These are phyloP conservation scores for Thomomys bottae DNA, from an alignment of 2,113 vertebrate genomes.

Conservation along the genomic window DNA sequence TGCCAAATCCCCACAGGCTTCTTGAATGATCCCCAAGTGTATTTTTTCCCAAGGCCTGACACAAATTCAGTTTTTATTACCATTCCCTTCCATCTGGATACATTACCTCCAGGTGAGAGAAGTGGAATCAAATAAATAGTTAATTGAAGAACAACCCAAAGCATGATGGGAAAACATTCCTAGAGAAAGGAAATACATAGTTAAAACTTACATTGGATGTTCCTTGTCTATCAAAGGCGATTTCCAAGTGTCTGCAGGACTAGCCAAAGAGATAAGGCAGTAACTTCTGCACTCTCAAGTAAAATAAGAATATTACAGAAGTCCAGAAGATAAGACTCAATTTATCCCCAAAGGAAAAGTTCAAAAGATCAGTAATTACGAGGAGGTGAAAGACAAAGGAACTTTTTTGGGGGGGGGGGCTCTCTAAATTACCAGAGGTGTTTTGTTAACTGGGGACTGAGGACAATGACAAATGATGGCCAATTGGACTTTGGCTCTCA, in stretches of 20 bases:
- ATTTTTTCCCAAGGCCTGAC: not conserved
- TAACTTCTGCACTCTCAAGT: slow-evolving; percentile 59
- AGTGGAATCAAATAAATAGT: not conserved
- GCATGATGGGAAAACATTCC: slow-evolving; percentile 34
- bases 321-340: slow-evolving; percentile 47
- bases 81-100: not conserved
- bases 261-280: slow-evolving; percentile 42
- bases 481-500: slow-evolving; percentile 47
- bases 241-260: slow-evolving; percentile 58
- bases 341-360: slow-evolving; percentile 63
- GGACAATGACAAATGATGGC: not conserved
- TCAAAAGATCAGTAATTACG: slow-evolving; percentile 59
- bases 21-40: not conserved
- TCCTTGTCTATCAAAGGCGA: slow-evolving; percentile 62
- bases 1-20: not conserved
- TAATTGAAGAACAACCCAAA: not conserved
- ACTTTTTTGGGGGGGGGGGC: too few species aligned
- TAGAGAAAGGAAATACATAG: not conserved
- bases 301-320: slow-evolving; percentile 57
- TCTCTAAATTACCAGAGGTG: slow-evolving; percentile 41
- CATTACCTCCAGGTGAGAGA: not conserved
- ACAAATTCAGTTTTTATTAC: slow-evolving; percentile 1
- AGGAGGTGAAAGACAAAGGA: slow-evolving; percentile 55
- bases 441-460: slow-evolving; percentile 39
- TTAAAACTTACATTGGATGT: slow-evolving; percentile 50